Evolutionary conservation across 2,797 vertebrate genomes (phyloP), one percentile per base, ranked within the genome.

Genomic region (Argyrosomus regius): DNA sequence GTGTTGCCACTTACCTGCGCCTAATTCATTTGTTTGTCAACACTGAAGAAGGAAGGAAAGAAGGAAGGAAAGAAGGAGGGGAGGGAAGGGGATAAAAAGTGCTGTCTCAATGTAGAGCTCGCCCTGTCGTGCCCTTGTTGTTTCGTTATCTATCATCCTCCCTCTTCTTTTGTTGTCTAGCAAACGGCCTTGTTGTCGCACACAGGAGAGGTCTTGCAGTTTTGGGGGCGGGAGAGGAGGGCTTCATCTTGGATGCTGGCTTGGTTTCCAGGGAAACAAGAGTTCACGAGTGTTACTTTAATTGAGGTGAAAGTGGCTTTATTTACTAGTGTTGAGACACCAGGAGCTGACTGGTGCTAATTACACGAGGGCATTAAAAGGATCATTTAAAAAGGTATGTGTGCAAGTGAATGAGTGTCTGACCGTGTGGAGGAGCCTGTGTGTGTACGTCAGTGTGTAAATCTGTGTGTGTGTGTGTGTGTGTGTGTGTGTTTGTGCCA

Each of bases 251-350:
- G 16, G 45, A 54, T 72, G 72, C 56, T 81, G 58, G 73, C 72
- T 62, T 35, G 57, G 73, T 84, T 83, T 85, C 74, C 71, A 69
- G 68, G 72, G 78, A 78, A 87, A 80, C 60, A 26, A 18, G 54
- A 82, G 68, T 78, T 86, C 52, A 87, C 20, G 5, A 17, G 20
- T 3, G 0, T 60, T 48, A 63, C 52, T 82, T 75, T 77, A 81
- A 9, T 56, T 75, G 58, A 79, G 39, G 72, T 12, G 3, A 78
- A 76, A 72, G 61, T 65, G 60, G 0, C 35, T 61, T 57, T 67
- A 73, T 77, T 85, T 78, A 80, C 0, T 24, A 17, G 61, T 52
- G n/a, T 35, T 56, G 74, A 69, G 71, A 69, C 45, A 1, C 22
- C 53, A 24, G 39, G 49, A 59, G 45, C 16, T 41, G 61, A 50